These are phyloP conservation scores for Tachina fera DNA, from an alignment of 2,888 invertebrate genomes.

Conservation along the genomic window DNA sequence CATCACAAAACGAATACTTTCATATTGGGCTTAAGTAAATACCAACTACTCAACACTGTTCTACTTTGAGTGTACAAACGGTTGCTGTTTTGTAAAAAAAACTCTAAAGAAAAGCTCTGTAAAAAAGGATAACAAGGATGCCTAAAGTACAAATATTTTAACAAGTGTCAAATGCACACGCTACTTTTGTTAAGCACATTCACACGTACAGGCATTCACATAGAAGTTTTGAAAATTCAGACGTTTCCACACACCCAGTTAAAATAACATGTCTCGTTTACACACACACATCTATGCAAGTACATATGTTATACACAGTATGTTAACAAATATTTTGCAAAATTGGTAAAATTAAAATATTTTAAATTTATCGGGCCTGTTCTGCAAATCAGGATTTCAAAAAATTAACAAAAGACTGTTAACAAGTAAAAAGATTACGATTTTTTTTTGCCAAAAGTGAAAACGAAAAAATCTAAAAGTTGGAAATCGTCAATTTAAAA, in stretches of 20 bases:
- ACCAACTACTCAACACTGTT: slow-evolving; percentile 39
- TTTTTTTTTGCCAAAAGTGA: too few species aligned
- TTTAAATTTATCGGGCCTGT: slow-evolving; percentile 19
- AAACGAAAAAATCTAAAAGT: too few species aligned
- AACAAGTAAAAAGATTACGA: too few species aligned
- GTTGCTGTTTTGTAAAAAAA: slow-evolving; percentile 13
- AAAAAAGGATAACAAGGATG: slow-evolving; percentile 74
- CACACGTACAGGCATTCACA: slow-evolving; percentile 66
- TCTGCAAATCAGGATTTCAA: too few species aligned
- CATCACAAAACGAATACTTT: slow-evolving; percentile 61
- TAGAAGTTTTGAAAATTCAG: background rate
- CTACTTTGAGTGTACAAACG: slow-evolving; percentile 6
- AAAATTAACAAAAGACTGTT: too few species aligned
- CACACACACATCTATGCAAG: background rate
- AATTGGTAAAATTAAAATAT: too few species aligned
- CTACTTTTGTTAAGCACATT: slow-evolving; percentile 77
- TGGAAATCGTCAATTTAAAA: too few species aligned
- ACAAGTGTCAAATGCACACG: slow-evolving; percentile 84
- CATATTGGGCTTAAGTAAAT: slow-evolving; percentile 49
- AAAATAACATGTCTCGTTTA: slow-evolving; percentile 39
- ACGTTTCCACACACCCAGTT: background rate
- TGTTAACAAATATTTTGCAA: background rate
- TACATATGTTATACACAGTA: slow-evolving; percentile 21
- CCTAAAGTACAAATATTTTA: slow-evolving; percentile 83
- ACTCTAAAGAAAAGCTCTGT: slow-evolving; percentile 30